Evolutionary conservation across 1,140 invertebrate genomes (phyloP).

Genomic region (Trichonephila clavata): DNA sequence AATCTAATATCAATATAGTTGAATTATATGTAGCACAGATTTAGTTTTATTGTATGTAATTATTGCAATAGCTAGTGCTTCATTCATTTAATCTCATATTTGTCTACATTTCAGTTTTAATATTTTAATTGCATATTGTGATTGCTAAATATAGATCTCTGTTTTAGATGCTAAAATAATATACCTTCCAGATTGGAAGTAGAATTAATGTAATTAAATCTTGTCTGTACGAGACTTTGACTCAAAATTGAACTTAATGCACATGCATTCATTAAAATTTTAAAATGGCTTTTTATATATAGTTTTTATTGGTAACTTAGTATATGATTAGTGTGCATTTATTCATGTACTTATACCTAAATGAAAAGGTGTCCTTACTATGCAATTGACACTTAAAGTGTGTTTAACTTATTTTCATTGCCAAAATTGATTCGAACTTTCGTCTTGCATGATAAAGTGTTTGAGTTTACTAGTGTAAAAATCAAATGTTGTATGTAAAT

Average conservation of each 20-base stretch:
- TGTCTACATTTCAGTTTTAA: neutral
- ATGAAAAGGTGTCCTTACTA: neutral
- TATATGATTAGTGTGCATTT: neutral
- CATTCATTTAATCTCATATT: neutral
- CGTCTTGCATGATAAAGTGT: neutral
- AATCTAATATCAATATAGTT: no score
- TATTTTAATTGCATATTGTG: neutral
- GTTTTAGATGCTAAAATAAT: neutral
- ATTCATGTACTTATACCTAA: neutral
- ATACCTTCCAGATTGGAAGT: neutral
- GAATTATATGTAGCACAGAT: no score
- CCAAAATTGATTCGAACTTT: neutral
- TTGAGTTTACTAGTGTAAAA: neutral
- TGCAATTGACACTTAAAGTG: neutral
- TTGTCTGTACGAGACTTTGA: neutral
- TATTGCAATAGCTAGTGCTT: neutral
- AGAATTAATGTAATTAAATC: neutral
- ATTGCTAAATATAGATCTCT: neutral
- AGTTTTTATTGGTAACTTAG: neutral
- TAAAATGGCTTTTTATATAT: neutral
- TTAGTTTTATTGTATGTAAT: no score
- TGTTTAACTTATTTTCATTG: neutral
- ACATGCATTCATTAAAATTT: neutral
- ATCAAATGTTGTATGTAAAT: neutral
- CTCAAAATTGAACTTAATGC: neutral